Base-by-base conservation (phyloP, 2,797 vertebrate species). In the Micromesistius poutassou region DNA sequence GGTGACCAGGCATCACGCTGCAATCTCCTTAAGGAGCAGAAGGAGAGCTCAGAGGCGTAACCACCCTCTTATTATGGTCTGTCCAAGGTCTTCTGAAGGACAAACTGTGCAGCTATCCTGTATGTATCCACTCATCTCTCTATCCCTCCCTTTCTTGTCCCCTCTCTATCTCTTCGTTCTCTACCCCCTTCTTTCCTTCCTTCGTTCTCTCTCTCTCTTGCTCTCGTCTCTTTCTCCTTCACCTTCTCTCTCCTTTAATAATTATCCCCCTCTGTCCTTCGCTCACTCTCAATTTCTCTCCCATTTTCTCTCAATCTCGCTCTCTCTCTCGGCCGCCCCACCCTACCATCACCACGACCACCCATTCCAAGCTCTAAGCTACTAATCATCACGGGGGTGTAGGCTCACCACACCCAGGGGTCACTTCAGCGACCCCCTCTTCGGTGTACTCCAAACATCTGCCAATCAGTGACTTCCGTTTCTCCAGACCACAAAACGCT, bases 41-140 rank as follows among this genome's bases (percentile, higher is more conserved):
- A 25, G 73, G 30, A 76, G 74, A 66, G 77, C 22, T 74, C 19
- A 72, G 81, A 77, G 79, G 79, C 22, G 19, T 80, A 78, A 82
- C 76, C 71, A 74, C 76, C 80, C 73, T 38, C 74, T 91, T 86
- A 76, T 91, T 87, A 86, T 84, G 87, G 86, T 88, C 82, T 83
- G 72, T 62, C 30, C 76, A 91, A 91, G 89, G 90, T 90, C 87
- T 89, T 72, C 73, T 91, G 82, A 90, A 93, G 89, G 92, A 92
- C 87, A 88, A 38, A 72, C n/a, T 71, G 73, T 78, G 77, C 75
- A 87, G 87, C 82, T 50, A 50, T 22, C 83, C 83, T 83, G 87
- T 84, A 87, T 84, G 82, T 77, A 10, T 28, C 31, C 74, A n/a
- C 74, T 30, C 42, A 72, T 50, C 66, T 42, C 76, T 28, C 25